Evolutionary conservation across 2,797 vertebrate genomes (phyloP).

Genomic region (Luscinia megarhynchos): DNA sequence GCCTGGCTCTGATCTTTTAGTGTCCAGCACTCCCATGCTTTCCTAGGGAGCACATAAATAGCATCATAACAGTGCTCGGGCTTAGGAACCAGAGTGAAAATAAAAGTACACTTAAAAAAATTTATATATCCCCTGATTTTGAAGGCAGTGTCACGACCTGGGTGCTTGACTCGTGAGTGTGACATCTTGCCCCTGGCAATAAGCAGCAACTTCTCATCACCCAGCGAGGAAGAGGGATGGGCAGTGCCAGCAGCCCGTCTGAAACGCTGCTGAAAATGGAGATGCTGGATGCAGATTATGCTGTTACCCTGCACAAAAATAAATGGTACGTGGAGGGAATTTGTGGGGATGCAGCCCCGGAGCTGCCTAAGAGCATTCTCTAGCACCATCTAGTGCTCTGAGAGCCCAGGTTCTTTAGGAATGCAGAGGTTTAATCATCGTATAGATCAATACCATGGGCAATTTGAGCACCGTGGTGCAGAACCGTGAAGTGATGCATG

Average conservation of each 20-base stretch:
- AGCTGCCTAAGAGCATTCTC: slow-evolving; percentile 49
- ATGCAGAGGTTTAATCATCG: background rate
- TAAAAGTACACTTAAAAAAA: background rate
- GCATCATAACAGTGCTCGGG: background rate
- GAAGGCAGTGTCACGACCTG: background rate
- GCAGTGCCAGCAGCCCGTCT: background rate
- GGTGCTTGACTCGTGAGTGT: background rate
- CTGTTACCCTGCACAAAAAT: background rate
- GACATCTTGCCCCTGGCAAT: background rate
- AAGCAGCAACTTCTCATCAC: background rate
- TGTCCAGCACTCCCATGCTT: background rate
- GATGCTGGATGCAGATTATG: background rate
- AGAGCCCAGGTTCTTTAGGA: background rate
- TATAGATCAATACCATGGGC: background rate
- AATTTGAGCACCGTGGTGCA: background rate
- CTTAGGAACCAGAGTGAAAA: background rate
- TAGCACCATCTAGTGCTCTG: slow-evolving; percentile 71
- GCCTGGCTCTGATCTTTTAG: background rate
- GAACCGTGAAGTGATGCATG: background rate
- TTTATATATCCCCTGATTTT: background rate
- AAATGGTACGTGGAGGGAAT: background rate
- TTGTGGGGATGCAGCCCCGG: background rate
- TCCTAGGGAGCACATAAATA: background rate
- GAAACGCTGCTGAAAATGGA: background rate
- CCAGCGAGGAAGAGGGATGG: background rate